Percentiles rank a stretch among this genome's conserved stretches.
Evolutionary conservation across 2,113 vertebrate species (phyloP).

Genomic region (Sporophila hypoxantha): DNA sequence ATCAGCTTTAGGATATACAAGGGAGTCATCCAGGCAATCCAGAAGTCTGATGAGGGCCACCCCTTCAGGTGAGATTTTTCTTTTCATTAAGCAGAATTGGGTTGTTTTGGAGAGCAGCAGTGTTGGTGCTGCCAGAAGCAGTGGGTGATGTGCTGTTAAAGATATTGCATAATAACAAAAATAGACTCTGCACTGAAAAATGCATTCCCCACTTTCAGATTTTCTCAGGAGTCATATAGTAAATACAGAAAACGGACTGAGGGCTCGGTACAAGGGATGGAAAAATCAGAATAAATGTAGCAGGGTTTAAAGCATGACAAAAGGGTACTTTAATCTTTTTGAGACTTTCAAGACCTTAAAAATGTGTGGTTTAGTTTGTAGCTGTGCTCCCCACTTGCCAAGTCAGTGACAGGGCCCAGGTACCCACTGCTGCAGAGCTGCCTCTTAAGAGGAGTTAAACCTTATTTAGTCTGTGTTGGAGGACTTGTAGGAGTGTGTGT

Average conservation of each 20-base stretch:
- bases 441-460: neutral
- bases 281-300: neutral
- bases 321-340: neutral
- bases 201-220: neutral
- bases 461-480: neutral
- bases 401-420: neutral
- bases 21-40: conserved; percentile 94
- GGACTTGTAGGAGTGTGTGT: neutral
- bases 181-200: neutral
- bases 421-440: neutral
- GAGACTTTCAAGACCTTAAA: neutral
- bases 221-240: neutral
- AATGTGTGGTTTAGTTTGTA: rapidly evolving
- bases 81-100: neutral
- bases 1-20: conserved; percentile 98
- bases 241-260: neutral
- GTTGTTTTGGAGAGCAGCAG: neutral
- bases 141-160: neutral
- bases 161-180: neutral
- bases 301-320: neutral
- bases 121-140: neutral
- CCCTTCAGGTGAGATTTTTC: conserved; percentile 87
- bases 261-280: neutral
- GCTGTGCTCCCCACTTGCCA: neutral
- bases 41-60: conserved; percentile 95